Evolutionary conservation across 2,888 invertebrate species (phyloP), one percentile per base, ranked within the genome.

Genomic region (Hyposoter dolosus): DNA sequence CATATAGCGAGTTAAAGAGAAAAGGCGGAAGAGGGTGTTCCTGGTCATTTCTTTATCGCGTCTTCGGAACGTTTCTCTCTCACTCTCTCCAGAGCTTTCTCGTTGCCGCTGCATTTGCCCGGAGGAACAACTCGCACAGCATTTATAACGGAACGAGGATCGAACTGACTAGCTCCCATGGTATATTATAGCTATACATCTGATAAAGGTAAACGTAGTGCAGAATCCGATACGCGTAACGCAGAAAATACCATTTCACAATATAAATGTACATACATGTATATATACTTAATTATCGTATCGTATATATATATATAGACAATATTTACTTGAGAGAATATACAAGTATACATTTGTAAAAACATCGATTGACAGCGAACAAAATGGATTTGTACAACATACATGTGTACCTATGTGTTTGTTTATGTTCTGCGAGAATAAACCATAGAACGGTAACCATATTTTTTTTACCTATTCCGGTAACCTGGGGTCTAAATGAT

Each of bases 201-300:
- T 89, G 90, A 91, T 92, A 90, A 91, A 91, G 90, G 88, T 86
- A 88, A 89, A 88, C 88, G 86, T 88, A 85, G 80, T 84, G 79
- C 86, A 83, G 83, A 80, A 88, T 89, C 87, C 88, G 79, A 81
- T 85, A 85, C 63, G 76, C 74, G 81, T 76, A 74, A 75, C 76
- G 77, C 76, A 65, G 76, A 77, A 75, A 81, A 80, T 45, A 56
- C 65, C 60, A 53, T 72, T 47, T 50, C 65, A 35, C 50, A 71
- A 56, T 82, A 75, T 56, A 66, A 12, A 47, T 66, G 23, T 32
- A 68, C 23, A 43, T 71, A 71, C 60, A 79, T 69, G 45, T 45
- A 23, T 40, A 56, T 28, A 56, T 56, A 56, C 23, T 56, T 28
- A 56, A 56, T 56, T 56, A 56, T 56, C 23, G 23, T 56, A 56